Evolutionary conservation across 2,113 vertebrate genomes (phyloP), one percentile per base, ranked within the genome.

Genomic region (Indicator maculatus): DNA sequence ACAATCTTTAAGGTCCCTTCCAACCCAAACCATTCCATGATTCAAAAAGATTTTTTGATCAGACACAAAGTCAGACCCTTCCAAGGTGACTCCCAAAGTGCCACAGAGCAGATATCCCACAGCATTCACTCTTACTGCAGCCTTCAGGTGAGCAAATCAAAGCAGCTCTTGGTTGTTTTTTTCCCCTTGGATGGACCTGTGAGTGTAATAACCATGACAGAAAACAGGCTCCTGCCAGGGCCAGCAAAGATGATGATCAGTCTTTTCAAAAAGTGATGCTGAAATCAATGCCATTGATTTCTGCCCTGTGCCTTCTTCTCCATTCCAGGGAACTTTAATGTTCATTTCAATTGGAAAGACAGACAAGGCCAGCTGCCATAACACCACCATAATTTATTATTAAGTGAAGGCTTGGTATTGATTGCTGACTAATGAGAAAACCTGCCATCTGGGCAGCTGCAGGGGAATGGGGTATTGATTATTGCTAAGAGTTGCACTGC

Each of bases 351-450:
- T 12, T 4, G n/a, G 88, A 64, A 52, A 91, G 88, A 80, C 84
- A 92, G 90, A 86, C 79, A 64, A 86, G 83, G 90, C 82, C 92
- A 92, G 91, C 91, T 97, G 92, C 95, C 85, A 74, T 63, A 64
- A 31, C 45, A 79, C 75, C 92, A 86, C 90, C 77, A 30, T 82
- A 69, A 96, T 83, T 83, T 63, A 92, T 95, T 92, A 97, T 95
- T 95, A 96, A 97, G 94, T 95, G 78, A 69, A 88, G 67, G 88
- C 83, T 36, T 92, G 92, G 19, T 95, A 96, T 93, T 75, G 96
- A 96, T 88, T 93, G 91, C 91, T 96, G 94, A 96, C 94, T 97
- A 97, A 96, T 97, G 95, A 93, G 96, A 93, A 94, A 95, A 96
- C 53, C 73, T 89, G 94, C 12, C 33, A 89, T 83, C 15, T 41